Evolutionary conservation across 1,140 invertebrate species (phyloP), one percentile per base, ranked within the genome.

Genomic region (Drosophila triauraria): DNA sequence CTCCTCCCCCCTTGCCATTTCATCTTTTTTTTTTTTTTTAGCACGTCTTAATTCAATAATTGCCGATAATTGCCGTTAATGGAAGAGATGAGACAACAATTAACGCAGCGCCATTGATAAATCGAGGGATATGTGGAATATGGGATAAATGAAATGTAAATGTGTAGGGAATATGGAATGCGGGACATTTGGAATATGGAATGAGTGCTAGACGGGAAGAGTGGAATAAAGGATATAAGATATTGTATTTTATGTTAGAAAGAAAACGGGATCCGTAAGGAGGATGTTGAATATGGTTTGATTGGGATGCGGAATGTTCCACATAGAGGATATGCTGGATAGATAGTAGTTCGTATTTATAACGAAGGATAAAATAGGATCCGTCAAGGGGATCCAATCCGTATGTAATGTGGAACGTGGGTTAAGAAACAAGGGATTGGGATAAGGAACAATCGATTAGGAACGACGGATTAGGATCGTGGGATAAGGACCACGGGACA

Each of bases 1-100:
- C 12, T 13, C 25, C 61, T 20, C 30, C 4, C 8, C 32, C 10
- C 38, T 42, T n/a, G 59, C 8, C 40, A 23, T 35, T 35, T 20
- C 38, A 20, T 63, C n/a, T 20, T 20, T 20, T 20, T 20, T 20
- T 35, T 51, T 61, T 63, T 61, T 47, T 47, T 87, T 83, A 87
- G 71, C 83, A 82, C 64, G 61, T 77, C 47, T 71, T 85, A 81
- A 77, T 76, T 42, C 76, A 72, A 80, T 88, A 86, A 86, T 76
- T 82, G 62, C 35, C 58, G 71, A 79, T 86, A 79, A 86, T 87
- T 86, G 71, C 63, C 42, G 83, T 80, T 86, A 83, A 86, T 86
- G 76, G 63, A 83, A 87, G 67, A 42, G 51, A 72, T 30, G 46
- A 51, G 79, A 79, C 47, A 60, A 68, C 54, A 87, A 83, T 80